Evolutionary conservation across 35 echinoderm and acorn worm species (phyloP).

Genomic region (Hemicentrotus pulcherrimus): DNA sequence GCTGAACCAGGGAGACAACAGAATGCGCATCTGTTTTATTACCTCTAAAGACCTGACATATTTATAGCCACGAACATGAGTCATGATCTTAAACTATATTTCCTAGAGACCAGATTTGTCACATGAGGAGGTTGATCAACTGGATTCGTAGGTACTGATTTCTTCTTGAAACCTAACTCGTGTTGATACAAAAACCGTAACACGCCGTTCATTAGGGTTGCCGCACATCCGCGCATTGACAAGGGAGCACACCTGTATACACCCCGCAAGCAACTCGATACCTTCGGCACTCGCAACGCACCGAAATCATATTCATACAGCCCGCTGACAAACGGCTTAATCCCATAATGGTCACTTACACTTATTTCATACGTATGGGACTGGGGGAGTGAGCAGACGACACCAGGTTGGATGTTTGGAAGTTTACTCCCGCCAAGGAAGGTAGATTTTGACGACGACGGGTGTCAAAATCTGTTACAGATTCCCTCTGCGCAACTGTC

Average conservation of each 20-base stretch:
- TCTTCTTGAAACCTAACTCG: background rate
- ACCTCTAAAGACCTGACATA: background rate
- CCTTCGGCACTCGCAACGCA: background rate
- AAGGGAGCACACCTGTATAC: constrained; percentile 15
- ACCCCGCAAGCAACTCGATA: background rate
- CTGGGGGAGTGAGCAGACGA: background rate
- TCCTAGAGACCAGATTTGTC: background rate
- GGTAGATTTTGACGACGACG: background rate
- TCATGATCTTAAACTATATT: background rate
- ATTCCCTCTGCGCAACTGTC: background rate
- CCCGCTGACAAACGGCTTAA: constrained; percentile 20
- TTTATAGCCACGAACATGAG: background rate
- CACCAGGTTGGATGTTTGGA: background rate
- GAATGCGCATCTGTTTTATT: background rate
- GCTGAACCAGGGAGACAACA: background rate
- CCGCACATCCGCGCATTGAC: background rate
- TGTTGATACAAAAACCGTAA: background rate
- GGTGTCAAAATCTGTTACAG: background rate
- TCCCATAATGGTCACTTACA: constrained; percentile 40
- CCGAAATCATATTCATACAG: background rate
- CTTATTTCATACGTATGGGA: background rate
- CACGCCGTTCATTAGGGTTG: background rate
- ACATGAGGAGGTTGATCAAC: background rate
- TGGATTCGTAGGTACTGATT: background rate
- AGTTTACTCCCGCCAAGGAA: background rate